A percentile compares a stretch with the other conserved stretches of the same genome.
phyloP scores from a whole-genome alignment of 2,797 vertebrate genomes.

The Oryzias sinensis region DNA sequence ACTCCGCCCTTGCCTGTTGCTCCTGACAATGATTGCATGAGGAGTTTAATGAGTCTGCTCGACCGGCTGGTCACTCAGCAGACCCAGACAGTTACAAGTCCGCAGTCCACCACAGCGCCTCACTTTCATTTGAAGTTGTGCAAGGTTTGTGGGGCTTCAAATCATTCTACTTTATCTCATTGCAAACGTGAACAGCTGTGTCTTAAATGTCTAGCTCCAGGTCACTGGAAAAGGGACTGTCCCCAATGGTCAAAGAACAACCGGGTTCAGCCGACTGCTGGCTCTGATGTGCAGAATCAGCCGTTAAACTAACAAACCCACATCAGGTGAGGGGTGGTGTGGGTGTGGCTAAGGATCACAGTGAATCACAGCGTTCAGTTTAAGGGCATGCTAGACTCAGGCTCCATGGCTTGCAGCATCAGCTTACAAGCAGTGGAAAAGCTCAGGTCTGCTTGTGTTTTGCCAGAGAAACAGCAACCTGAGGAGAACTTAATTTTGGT shows the following conservation, averaged over 20 bases:
- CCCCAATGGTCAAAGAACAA: neutral
- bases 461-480: no score
- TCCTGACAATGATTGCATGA: neutral
- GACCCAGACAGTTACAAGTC: no score
- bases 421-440: neutral
- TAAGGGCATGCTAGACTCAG: conserved; percentile 4
- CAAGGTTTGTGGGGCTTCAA: neutral
- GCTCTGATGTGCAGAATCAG: neutral
- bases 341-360: conserved; percentile 7
- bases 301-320: conserved; percentile 31
- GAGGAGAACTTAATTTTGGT: no score
- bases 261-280: neutral
- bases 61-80: neutral
- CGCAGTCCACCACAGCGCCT: neutral
- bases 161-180: neutral
- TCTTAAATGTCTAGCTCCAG: neutral
- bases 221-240: neutral
- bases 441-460: neutral
- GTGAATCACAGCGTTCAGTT: neutral
- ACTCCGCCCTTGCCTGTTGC: neutral
- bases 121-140: neutral
- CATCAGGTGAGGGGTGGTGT: conserved; percentile 18
- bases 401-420: conserved; percentile 3
- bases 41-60: neutral
- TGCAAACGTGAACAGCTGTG: neutral